Conservation (phyloP, 2,113 vertebrate genomes). For the Paralichthys olivaceus region DNA sequence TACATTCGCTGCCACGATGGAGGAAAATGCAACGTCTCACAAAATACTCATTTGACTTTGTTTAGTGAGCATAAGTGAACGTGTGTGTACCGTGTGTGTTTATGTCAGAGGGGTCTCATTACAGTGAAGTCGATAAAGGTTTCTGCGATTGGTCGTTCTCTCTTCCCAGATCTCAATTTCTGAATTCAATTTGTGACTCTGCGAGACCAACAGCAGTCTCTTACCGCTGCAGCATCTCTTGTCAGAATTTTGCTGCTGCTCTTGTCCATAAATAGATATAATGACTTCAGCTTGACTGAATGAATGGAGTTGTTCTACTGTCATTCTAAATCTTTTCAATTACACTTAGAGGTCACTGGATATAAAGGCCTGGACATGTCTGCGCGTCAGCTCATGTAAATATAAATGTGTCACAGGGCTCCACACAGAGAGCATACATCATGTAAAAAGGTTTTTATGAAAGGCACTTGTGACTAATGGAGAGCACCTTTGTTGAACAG, state of each 20-base stretch:
- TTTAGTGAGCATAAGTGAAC: neutral
- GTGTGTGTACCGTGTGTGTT: neutral
- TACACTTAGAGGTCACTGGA: slow-evolving; percentile 54
- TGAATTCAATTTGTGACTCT: slow-evolving; percentile 56
- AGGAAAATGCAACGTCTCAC: neutral
- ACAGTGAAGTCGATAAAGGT: slow-evolving; percentile 26
- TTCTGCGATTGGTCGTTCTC: slow-evolving; percentile 30
- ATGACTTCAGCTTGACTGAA: slow-evolving; percentile 42
- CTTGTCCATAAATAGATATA: slow-evolving; percentile 46
- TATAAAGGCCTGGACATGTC: neutral
- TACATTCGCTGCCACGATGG: neutral
- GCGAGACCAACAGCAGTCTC: slow-evolving; percentile 15
- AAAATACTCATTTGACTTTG: neutral
- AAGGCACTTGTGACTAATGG: slow-evolving; percentile 25
- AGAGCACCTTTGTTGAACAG: neutral
- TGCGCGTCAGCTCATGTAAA: slow-evolving; percentile 20
- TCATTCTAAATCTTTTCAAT: slow-evolving; percentile 60
- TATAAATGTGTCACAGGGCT: slow-evolving; percentile 18
- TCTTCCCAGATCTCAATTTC: slow-evolving; percentile 19
- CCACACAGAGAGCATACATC: slow-evolving; percentile 10
- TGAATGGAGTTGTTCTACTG: slow-evolving; percentile 34
- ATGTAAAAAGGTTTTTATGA: slow-evolving; percentile 23
- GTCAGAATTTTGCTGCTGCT: slow-evolving; percentile 39
- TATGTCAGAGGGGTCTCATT: slow-evolving; percentile 25
- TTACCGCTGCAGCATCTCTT: slow-evolving; percentile 1